phyloP scores from a whole-genome alignment of 2,888 invertebrate genomes.

The Baronia brevicornis region DNA sequence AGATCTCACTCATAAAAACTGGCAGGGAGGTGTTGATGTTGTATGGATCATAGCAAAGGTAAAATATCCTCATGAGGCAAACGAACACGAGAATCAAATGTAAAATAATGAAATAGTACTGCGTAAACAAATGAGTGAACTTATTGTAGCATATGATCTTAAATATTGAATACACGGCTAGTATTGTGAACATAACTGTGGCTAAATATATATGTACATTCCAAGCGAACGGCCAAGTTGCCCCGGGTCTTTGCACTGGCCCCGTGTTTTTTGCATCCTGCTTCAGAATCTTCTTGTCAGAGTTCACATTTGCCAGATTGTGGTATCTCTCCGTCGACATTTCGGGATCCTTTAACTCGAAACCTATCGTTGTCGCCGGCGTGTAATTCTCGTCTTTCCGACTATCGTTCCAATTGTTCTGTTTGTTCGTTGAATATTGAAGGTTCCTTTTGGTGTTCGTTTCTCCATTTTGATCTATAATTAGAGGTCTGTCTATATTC shows the following conservation, averaged over 20 bases:
- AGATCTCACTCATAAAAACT: conserved; percentile 84
- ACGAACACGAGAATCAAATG: conserved; percentile 88
- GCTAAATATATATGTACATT: conserved; percentile 92
- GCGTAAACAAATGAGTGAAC: conserved; percentile 89
- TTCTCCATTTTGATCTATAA: conserved; percentile 67
- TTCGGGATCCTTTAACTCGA: conserved; percentile 63
- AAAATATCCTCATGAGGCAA: conserved; percentile 88
- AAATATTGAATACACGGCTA: conserved; percentile 89
- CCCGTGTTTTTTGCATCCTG: conserved; percentile 54
- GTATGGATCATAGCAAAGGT: conserved; percentile 93
- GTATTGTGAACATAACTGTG: conserved; percentile 87
- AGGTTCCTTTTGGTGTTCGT: conserved; percentile 69
- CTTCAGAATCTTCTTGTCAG: conserved; percentile 62
- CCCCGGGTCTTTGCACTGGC: conserved; percentile 65
- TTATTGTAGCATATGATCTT: conserved; percentile 91
- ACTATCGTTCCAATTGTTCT: conserved; percentile 42
- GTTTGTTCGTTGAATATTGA: conserved; percentile 62
- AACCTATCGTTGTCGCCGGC: conserved; percentile 64
- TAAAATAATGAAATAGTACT: conserved; percentile 90
- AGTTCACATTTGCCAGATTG: conserved; percentile 77
- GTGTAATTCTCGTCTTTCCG: conserved; percentile 49
- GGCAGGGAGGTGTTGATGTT: conserved; percentile 89
- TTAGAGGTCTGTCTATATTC: conserved; percentile 69
- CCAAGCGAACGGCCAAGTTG: conserved; percentile 91
- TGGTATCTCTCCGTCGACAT: conserved; percentile 74